Evolutionary conservation across 2,888 invertebrate genomes (phyloP).

Genomic region (Archaeoteleia sp.): DNA sequence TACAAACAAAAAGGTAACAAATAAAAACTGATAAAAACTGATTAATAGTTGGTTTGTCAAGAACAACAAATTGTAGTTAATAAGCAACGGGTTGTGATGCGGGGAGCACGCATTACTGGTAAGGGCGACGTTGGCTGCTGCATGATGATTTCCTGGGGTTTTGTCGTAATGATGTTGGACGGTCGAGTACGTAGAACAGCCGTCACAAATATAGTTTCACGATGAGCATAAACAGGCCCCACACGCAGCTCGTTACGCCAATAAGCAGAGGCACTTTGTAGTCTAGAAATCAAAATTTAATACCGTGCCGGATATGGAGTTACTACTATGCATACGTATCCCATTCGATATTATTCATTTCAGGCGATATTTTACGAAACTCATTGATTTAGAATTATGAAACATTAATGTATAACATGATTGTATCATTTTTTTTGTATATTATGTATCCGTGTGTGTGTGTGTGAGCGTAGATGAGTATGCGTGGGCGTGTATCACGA

Average conservation of each 20-base stretch:
- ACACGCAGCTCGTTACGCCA: slow-evolving; percentile 92
- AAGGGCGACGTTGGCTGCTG: slow-evolving; percentile 72
- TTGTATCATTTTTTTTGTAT: too few species aligned
- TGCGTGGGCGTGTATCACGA: too few species aligned
- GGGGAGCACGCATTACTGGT: slow-evolving; percentile 73
- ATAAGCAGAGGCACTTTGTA: slow-evolving; percentile 85
- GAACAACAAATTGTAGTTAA: slow-evolving; percentile 70
- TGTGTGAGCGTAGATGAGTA: too few species aligned
- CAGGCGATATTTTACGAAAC: slow-evolving; percentile 3
- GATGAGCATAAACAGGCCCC: slow-evolving; percentile 87
- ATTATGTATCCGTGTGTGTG: too few species aligned
- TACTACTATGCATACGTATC: slow-evolving; percentile 64
- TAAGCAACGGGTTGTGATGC: slow-evolving; percentile 73
- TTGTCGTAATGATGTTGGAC: slow-evolving; percentile 69
- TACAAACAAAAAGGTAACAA: too few species aligned
- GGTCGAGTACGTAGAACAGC: slow-evolving; percentile 71
- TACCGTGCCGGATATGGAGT: slow-evolving; percentile 72
- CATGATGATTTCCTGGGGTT: slow-evolving; percentile 73
- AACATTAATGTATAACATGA: too few species aligned
- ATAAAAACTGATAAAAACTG: too few species aligned
- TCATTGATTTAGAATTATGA: too few species aligned
- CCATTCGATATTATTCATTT: slow-evolving; percentile 27
- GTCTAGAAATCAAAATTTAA: slow-evolving; percentile 75
- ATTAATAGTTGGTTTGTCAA: slow-evolving; percentile 70
- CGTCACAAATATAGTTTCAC: slow-evolving; percentile 82